Evolutionary conservation across 2,113 vertebrate genomes (phyloP), one percentile per base, ranked within the genome.

Genomic region (Dolichallabes microphthalmus): DNA sequence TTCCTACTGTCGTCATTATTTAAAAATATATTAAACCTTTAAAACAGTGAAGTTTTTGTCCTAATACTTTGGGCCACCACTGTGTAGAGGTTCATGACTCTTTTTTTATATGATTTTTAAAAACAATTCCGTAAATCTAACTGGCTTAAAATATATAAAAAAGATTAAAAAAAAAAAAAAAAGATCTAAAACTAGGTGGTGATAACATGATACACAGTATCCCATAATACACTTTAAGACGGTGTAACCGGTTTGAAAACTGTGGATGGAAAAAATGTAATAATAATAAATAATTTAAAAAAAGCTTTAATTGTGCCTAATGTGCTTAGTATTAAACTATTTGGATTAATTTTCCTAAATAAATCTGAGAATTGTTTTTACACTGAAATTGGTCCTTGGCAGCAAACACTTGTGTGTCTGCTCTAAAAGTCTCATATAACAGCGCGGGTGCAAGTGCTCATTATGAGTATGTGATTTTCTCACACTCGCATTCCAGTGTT

Each of bases 391-490:
- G 69, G 19, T 73, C 69, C 35, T 76, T 76, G 11, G 74, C 50
- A 76, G 74, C 25, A 76, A 76, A 76, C 50, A 30, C 27, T 53
- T 30, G 50, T 76, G n/a, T 17, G 11, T 11, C 20, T 10, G 19
- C 35, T 45, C 20, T 39, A 45, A 22, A 45, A 45, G 5, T 77
- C 52, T 30, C 75, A 11, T 55, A 32, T 57, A 11, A 77, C 57
- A 57, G 27, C 5, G 12, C 53, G 22, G 11, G 17, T 32, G 15
- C 15, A 27, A 20, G 75, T 50, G n/a, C 5, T 74, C 39, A 74
- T 74, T 50, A 52, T 50, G 27, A 55, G 27, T 77, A 57, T 35
- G 53, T 10, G 53, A 78, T 78, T 57, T 57, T 78, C 75, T 78
- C 53, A 32, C 75, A 12, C 27, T 57, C 25, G 22, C 14, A 78